These are phyloP conservation scores for Cordylochernes scorpioides DNA, from an alignment of 2,888 invertebrate genomes.

Conservation along the genomic window DNA sequence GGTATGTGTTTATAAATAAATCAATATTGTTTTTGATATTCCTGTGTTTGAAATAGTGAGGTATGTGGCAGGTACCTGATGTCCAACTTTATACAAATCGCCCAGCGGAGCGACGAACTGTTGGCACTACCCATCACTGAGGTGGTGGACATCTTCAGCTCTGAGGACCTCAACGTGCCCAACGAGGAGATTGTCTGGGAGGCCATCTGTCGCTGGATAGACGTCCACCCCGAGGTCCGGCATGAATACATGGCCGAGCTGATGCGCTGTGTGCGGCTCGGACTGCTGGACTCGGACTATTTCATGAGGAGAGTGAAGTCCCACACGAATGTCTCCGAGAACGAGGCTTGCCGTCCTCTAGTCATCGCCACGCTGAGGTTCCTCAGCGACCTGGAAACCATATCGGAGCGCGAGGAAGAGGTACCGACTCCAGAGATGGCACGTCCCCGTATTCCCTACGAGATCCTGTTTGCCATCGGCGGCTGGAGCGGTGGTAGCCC, in stretches of 20 bases:
- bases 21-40: no score
- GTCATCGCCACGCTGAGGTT: conserved; percentile 73
- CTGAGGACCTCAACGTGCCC: conserved; percentile 55
- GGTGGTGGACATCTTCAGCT: conserved; percentile 43
- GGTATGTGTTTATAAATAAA: no score
- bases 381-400: conserved; percentile 70
- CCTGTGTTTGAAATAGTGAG: no score
- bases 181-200: conserved; percentile 70
- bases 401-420: conserved; percentile 45
- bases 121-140: conserved; percentile 41
- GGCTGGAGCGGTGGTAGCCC: conserved; percentile 45
- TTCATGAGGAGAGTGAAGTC: conserved; percentile 65
- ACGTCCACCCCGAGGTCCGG: conserved; percentile 41
- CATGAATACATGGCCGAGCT: conserved; percentile 45
- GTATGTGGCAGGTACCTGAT: no score
- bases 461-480: conserved; percentile 57
- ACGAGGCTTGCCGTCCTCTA: conserved; percentile 55
- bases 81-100: conserved; percentile 42
- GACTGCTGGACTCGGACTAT: conserved; percentile 59
- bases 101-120: conserved; percentile 43
- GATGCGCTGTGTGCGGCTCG: conserved; percentile 29
- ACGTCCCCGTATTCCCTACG: conserved; percentile 44
- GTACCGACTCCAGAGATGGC: conserved; percentile 62
- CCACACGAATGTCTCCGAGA: conserved; percentile 48
- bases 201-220: conserved; percentile 58